Conservation (phyloP, 2,888 invertebrate genomes). For the Stenurella melanura region DNA sequence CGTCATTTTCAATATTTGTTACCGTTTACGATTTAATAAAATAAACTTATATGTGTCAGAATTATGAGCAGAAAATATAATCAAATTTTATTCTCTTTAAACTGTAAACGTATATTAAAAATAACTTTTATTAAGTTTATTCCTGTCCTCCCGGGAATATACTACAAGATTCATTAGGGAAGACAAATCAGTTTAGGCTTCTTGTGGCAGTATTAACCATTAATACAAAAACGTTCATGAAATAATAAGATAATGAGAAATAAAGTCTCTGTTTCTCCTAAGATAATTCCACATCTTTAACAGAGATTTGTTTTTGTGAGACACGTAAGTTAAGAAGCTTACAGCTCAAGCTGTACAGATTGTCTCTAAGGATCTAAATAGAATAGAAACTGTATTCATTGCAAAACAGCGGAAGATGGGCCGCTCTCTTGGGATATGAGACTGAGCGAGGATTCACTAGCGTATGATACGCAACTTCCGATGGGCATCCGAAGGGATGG, state of each 20-base stretch:
- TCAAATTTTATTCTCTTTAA: too few relatives aligned
- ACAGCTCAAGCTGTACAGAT: slow-evolving; percentile 51
- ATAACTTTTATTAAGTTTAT: not conserved
- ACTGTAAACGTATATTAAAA: not conserved
- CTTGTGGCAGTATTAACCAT: slow-evolving; percentile 29
- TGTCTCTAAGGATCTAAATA: slow-evolving; percentile 61
- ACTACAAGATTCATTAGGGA: slow-evolving; percentile 28
- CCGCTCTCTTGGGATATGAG: slow-evolving; percentile 35
- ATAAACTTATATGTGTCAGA: too few relatives aligned
- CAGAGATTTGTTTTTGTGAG: slow-evolving; percentile 55
- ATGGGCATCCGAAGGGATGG: slow-evolving; percentile 48
- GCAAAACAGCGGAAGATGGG: slow-evolving; percentile 52
- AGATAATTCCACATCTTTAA: slow-evolving; percentile 55
- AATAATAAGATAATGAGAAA: slow-evolving; percentile 50
- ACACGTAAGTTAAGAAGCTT: slow-evolving; percentile 58
- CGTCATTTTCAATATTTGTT: too few relatives aligned
- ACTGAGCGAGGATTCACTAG: slow-evolving; percentile 38
- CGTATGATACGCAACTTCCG: slow-evolving; percentile 51
- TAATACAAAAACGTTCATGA: slow-evolving; percentile 43
- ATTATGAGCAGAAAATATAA: too few relatives aligned
- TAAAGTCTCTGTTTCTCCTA: slow-evolving; percentile 41
- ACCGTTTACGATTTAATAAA: too few relatives aligned
- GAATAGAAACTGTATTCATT: slow-evolving; percentile 67
- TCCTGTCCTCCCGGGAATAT: not conserved
- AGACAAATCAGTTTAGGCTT: slow-evolving; percentile 31